Conservation (phyloP, 2,888 invertebrate species). For the Phortica okadai region DNA sequence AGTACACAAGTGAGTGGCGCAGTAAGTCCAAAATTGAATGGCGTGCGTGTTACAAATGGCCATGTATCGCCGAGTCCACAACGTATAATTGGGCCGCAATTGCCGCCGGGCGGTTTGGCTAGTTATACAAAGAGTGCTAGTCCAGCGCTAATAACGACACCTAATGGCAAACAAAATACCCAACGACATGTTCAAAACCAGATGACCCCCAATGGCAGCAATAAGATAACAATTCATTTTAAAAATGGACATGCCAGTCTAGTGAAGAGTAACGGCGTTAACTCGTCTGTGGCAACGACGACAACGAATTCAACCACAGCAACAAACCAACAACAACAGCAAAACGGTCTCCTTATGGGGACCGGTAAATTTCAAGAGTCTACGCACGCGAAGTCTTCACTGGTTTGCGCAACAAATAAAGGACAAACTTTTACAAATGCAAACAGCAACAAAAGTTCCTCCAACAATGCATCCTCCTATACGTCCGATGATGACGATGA, state of each 20-base stretch:
- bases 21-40: constrained; percentile 56
- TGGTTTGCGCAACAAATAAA: constrained; percentile 64
- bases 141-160: not conserved
- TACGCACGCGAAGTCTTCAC: constrained; percentile 61
- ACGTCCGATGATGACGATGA: constrained; percentile 59
- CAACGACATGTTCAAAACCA: constrained; percentile 33
- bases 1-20: constrained; percentile 55
- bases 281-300: constrained; percentile 35
- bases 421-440: constrained; percentile 58
- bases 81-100: constrained; percentile 71
- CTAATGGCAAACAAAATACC: not conserved
- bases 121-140: constrained; percentile 47
- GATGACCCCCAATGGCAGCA: constrained; percentile 40
- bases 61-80: constrained; percentile 61
- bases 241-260: constrained; percentile 43
- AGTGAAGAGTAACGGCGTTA: constrained; percentile 35
- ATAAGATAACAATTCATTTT: constrained; percentile 55
- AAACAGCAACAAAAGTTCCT: constrained; percentile 69
- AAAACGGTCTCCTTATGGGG: constrained; percentile 60
- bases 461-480: constrained; percentile 48
- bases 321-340: constrained; percentile 36
- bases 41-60: constrained; percentile 60
- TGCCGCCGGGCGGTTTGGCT: constrained; percentile 61
- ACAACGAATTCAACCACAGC: constrained; percentile 29
- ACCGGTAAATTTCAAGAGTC: constrained; percentile 66